phyloP scores from a whole-genome alignment of 2,113 vertebrate genomes.

The Oryzias woworae region DNA sequence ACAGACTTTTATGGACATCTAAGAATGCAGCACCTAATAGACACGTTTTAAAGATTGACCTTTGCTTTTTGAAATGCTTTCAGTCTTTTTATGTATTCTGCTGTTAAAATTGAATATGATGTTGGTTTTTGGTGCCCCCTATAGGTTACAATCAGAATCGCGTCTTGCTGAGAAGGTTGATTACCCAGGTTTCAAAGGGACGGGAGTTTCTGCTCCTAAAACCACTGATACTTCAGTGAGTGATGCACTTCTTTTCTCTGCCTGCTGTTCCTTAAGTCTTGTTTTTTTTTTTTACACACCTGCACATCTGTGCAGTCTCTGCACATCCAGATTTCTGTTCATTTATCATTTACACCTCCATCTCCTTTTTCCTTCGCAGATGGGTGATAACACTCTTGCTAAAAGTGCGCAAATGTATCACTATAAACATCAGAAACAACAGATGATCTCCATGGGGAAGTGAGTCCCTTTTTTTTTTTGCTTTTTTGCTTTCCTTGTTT shows the following conservation, averaged over 20 bases:
- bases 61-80: no score
- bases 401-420: conserved; percentile 96
- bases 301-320: neutral
- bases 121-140: conserved; percentile 10
- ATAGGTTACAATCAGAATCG: conserved; percentile 85
- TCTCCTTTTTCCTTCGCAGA: conserved; percentile 63
- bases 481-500: neutral
- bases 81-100: no score
- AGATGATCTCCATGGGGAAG: conserved; percentile 91
- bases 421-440: conserved; percentile 97
- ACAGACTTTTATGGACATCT: neutral
- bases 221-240: conserved; percentile 81
- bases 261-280: neutral
- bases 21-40: neutral
- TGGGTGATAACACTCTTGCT: conserved; percentile 88
- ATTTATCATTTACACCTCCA: neutral
- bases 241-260: accelerated
- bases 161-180: conserved; percentile 86
- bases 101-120: no score
- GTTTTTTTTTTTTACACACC: conserved; percentile 9
- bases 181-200: conserved; percentile 78
- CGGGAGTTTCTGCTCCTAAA: conserved; percentile 49
- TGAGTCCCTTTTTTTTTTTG: conserved; percentile 65
- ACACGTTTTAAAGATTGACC: no score
- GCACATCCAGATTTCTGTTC: neutral